Evolutionary conservation across 2,113 vertebrate genomes (phyloP).

Genomic region (Podiceps cristatus): DNA sequence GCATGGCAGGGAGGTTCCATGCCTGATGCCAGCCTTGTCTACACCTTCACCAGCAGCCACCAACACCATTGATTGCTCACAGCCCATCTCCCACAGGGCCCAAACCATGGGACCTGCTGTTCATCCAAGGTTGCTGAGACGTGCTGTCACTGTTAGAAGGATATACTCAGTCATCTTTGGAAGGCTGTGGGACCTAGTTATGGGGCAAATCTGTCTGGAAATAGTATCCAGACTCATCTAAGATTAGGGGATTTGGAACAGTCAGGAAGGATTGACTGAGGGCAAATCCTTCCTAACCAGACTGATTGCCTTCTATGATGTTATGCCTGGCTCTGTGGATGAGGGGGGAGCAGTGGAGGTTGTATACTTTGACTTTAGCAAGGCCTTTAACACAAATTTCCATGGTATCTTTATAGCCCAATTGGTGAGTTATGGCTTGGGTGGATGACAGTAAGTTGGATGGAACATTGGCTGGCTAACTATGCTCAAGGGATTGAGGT

Average conservation of each 20-base stretch:
- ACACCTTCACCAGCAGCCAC: background rate
- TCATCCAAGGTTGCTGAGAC: background rate
- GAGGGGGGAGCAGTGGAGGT: too few species aligned
- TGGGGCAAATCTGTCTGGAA: background rate
- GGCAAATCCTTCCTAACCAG: background rate
- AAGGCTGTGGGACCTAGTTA: background rate
- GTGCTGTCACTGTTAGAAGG: background rate
- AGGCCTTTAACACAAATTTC: background rate
- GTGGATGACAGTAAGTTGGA: background rate
- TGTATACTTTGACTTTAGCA: background rate
- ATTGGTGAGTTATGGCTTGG: background rate
- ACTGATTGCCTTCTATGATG: background rate
- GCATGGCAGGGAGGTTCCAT: background rate
- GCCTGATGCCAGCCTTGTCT: background rate
- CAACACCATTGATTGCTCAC: too few species aligned
- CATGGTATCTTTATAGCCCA: background rate
- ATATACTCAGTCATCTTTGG: background rate
- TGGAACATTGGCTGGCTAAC: background rate
- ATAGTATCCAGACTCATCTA: background rate
- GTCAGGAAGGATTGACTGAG: background rate
- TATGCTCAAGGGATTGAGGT: background rate
- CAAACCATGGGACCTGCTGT: background rate
- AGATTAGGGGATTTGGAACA: background rate
- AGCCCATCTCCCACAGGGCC: fast-evolving
- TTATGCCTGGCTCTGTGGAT: background rate